Percentiles rank a stretch among this genome's conserved stretches.
Evolutionary conservation across 1,140 invertebrate genomes (phyloP).

Genomic region (Bombus terrestris): DNA sequence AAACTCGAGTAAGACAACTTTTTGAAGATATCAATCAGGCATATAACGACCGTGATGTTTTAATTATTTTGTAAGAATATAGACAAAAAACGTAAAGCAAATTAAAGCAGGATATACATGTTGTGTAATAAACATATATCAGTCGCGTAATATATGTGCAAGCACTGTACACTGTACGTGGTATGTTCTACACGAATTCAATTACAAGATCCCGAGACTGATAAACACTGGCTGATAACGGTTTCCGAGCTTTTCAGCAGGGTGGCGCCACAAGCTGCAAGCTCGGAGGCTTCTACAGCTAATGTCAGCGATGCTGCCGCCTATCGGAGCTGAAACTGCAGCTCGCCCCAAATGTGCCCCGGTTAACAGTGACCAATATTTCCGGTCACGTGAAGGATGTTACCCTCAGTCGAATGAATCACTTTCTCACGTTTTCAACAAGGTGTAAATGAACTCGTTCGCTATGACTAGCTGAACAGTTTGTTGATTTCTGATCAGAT

Average conservation of each 20-base stretch:
- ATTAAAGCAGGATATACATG: too few species aligned
- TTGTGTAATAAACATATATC: neutral
- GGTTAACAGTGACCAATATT: constrained; percentile 74
- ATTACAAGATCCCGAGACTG: constrained; percentile 22
- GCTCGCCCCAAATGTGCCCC: constrained; percentile 55
- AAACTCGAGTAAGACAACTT: neutral
- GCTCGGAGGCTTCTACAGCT: constrained; percentile 46
- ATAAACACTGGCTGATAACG: constrained; percentile 56
- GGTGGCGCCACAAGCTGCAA: constrained; percentile 70
- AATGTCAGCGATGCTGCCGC: constrained; percentile 74
- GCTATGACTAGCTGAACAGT: neutral
- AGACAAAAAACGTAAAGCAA: neutral
- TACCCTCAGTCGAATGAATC: constrained; percentile 71
- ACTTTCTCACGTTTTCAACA: constrained; percentile 32
- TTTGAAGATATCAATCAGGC: too few species aligned
- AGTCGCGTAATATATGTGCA: neutral
- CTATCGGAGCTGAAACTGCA: constrained; percentile 60
- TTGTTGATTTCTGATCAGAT: constrained; percentile 28
- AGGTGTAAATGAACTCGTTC: constrained; percentile 24
- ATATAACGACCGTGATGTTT: too few species aligned
- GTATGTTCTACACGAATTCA: neutral
- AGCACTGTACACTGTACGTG: neutral
- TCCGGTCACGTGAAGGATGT: constrained; percentile 68
- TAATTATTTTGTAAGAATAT: neutral
- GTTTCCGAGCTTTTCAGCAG: constrained; percentile 61